phyloP scores from a whole-genome alignment of 2,888 invertebrate species.

The Limenitis camilla region DNA sequence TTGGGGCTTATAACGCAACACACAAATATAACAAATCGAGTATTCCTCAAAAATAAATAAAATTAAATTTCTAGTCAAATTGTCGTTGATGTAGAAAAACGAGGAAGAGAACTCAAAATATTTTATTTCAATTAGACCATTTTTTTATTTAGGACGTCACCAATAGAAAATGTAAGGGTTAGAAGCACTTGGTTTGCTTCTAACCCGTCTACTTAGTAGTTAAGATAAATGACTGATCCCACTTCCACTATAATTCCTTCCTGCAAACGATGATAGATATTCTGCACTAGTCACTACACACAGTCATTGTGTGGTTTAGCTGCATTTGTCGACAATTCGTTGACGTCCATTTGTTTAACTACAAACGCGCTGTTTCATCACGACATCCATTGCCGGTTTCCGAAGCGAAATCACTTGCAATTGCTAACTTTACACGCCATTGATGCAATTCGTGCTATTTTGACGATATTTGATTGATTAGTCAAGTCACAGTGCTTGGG shows the following conservation, averaged over 20 bases:
- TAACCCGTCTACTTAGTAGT: neutral
- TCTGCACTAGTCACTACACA: slow-evolving; percentile 3
- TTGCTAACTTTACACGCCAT: slow-evolving; percentile 12
- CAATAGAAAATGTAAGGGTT: no score
- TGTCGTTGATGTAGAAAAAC: no score
- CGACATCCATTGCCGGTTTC: slow-evolving; percentile 14
- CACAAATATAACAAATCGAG: no score
- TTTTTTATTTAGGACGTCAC: no score
- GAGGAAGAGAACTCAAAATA: no score
- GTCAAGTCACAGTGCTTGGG: no score
- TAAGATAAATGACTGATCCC: neutral
- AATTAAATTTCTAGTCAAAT: no score
- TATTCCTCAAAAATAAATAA: no score
- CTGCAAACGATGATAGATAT: slow-evolving; percentile 12
- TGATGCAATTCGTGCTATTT: neutral
- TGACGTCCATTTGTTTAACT: slow-evolving; percentile 23
- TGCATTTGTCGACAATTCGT: slow-evolving; percentile 25
- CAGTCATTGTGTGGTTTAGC: slow-evolving; percentile 17
- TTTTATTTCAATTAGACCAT: no score
- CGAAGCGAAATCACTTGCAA: slow-evolving; percentile 1
- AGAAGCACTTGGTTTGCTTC: no score
- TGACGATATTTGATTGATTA: no score
- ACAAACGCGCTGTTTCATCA: slow-evolving; percentile 13
- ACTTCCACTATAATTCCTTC: neutral
- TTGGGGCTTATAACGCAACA: no score